A percentile compares a stretch with the other conserved stretches of the same genome.
Evolutionary conservation across 2,113 vertebrate species (phyloP).

Genomic region (Urocynchramus pylzowi): DNA sequence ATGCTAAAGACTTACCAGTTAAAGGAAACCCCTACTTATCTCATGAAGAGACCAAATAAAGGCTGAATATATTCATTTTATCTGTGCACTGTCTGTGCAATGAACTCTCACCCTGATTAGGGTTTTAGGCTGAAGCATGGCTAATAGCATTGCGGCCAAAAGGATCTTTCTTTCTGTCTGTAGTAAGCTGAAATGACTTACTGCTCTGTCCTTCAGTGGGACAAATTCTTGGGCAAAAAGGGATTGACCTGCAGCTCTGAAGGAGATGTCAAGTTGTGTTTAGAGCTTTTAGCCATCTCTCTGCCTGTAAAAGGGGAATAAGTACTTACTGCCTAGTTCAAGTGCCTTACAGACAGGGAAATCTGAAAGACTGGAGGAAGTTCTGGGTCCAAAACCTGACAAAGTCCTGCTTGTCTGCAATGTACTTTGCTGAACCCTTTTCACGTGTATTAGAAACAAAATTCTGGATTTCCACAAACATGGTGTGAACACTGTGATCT

Average conservation of each 20-base stretch:
- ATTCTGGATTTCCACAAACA: background rate
- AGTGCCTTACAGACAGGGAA: background rate
- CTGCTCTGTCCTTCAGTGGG: background rate
- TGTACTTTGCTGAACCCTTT: background rate
- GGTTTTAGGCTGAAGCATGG: conserved; percentile 47
- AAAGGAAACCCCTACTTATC: background rate
- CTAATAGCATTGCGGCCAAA: conserved; percentile 40
- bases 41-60: background rate
- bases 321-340: background rate
- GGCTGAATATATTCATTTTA: background rate
- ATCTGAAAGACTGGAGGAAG: background rate
- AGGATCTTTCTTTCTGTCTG: conserved; percentile 9
- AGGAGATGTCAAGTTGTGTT: background rate
- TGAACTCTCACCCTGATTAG: conserved; percentile 67
- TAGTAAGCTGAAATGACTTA: conserved; percentile 30
- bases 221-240: conserved; percentile 43
- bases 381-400: background rate
- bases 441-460: background rate
- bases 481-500: background rate
- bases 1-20: background rate
- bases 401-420: fast-evolving
- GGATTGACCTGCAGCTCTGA: conserved; percentile 16
- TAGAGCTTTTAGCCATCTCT: background rate
- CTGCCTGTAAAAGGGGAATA: background rate
- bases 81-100: conserved; percentile 38